Evolutionary conservation across 2,113 vertebrate species (phyloP).

Genomic region (Trochalopteron elliotii): DNA sequence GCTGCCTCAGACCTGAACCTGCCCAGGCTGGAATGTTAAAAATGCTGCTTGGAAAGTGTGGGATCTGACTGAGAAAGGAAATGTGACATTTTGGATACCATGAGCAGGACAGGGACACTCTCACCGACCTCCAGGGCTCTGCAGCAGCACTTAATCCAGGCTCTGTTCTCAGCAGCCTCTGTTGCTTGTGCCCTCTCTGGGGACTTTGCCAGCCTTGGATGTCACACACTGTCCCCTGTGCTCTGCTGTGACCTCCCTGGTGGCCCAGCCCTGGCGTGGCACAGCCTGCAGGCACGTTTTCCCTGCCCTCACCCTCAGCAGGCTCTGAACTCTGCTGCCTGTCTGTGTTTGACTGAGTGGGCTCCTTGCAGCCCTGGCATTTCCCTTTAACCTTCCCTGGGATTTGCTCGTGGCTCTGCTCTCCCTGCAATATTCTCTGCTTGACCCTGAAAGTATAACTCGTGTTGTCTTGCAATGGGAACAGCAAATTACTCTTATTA

Average conservation of each 20-base stretch:
- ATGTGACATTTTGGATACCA: neutral
- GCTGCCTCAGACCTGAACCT: neutral
- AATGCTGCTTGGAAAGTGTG: fast-evolving
- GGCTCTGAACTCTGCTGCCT: neutral
- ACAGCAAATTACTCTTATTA: constrained; percentile 50
- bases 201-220: neutral
- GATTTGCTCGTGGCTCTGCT: neutral
- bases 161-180: fast-evolving
- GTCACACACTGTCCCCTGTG: neutral
- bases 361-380: neutral
- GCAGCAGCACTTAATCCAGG: neutral
- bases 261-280: neutral
- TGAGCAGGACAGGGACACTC: neutral
- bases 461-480: neutral
- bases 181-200: neutral
- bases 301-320: neutral
- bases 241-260: neutral
- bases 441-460: neutral
- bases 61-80: neutral
- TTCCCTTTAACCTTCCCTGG: constrained; percentile 30
- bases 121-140: neutral
- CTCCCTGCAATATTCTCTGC: neutral
- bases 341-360: neutral
- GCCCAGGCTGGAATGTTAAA: neutral
- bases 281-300: neutral